Evolutionary conservation across 2,113 vertebrate genomes (phyloP).

Genomic region (Gambusia holbrooki): DNA sequence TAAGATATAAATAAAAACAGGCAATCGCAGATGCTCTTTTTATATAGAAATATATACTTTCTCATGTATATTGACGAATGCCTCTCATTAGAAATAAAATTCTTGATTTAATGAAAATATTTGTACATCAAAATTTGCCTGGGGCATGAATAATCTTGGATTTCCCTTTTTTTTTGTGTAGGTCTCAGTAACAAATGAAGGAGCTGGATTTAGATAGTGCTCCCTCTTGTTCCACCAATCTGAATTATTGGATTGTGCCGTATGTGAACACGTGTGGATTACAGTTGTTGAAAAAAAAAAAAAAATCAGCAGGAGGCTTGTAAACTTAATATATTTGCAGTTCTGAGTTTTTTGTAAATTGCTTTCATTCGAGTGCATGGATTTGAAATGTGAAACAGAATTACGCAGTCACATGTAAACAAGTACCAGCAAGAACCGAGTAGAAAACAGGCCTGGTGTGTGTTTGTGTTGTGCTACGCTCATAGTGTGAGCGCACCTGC

Average conservation of each 20-base stretch:
- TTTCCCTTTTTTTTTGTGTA: neutral
- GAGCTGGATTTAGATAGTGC: no score
- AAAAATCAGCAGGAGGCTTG: neutral
- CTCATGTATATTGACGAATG: neutral
- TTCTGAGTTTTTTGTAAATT: constrained; percentile 12
- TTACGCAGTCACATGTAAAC: constrained; percentile 19
- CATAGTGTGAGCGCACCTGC: constrained; percentile 56
- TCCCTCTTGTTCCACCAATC: neutral
- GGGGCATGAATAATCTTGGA: no score
- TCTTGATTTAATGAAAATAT: neutral
- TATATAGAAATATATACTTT: neutral
- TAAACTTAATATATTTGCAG: constrained; percentile 1
- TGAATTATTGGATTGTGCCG: neutral
- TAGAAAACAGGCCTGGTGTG: constrained; percentile 19
- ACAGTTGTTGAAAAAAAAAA: neutral
- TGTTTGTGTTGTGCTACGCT: constrained; percentile 34
- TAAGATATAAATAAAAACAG: neutral
- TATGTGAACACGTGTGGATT: neutral
- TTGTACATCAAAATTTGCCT: neutral
- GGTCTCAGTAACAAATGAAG: neutral
- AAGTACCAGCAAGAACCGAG: neutral
- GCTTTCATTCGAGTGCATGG: constrained; percentile 18
- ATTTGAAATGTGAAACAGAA: constrained; percentile 27
- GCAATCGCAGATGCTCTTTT: neutral
- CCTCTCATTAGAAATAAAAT: neutral